Conservation (phyloP, 2,113 vertebrate species). For the Gymnarchus niloticus region DNA sequence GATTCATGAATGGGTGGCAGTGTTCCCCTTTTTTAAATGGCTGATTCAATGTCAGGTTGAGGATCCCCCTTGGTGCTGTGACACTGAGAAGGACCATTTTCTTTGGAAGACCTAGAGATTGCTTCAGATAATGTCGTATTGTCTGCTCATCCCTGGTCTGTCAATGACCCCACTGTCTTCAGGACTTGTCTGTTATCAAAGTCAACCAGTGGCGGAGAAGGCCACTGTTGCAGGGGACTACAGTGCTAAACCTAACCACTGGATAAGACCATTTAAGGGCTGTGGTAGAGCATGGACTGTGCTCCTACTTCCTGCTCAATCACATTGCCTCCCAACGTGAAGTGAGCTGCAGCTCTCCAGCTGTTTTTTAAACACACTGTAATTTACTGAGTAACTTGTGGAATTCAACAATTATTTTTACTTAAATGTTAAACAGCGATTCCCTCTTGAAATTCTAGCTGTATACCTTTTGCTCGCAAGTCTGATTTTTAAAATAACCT, state of each 20-base stretch:
- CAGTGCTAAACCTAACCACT: conserved; percentile 52
- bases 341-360: conserved; percentile 20
- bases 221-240: conserved; percentile 54
- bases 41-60: conserved; percentile 77
- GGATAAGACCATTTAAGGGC: conserved; percentile 57
- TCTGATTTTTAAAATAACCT: conserved; percentile 29
- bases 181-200: conserved; percentile 64
- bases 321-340: conserved; percentile 42
- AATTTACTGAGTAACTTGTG: not conserved
- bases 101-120: conserved; percentile 75
- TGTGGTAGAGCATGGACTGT: not conserved
- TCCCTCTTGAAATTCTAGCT: not conserved
- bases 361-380: not conserved
- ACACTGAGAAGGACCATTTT: conserved; percentile 75
- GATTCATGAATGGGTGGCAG: conserved; percentile 63
- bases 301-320: not conserved
- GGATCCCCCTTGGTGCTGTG: conserved; percentile 70
- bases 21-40: conserved; percentile 75
- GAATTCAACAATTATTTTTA: not conserved
- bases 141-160: conserved; percentile 68
- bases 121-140: conserved; percentile 76
- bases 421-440: not conserved
- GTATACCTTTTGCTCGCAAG: not conserved
- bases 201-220: conserved; percentile 57
- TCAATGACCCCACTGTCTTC: conserved; percentile 72